A percentile compares a stretch with the other conserved stretches of the same genome.
Conservation (phyloP, 2,797 vertebrate species). For the Rousettus madagascariensis region DNA sequence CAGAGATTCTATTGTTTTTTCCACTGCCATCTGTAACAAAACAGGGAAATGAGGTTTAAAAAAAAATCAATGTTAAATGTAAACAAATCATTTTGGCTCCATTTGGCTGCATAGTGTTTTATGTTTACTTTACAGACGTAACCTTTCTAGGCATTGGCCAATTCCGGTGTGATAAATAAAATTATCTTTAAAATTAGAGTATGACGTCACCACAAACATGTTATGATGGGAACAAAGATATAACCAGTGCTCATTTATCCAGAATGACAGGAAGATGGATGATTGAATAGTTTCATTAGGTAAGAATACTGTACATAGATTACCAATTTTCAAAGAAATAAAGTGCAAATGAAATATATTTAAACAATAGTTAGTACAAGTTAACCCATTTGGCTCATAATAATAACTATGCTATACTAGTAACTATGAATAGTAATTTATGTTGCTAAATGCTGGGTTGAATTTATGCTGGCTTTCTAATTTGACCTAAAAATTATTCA, state of each 20-base stretch:
- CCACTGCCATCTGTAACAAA: slow-evolving; percentile 75
- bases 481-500: neutral
- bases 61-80: slow-evolving; percentile 79
- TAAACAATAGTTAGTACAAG: neutral
- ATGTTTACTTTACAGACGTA: slow-evolving; percentile 82
- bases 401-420: neutral
- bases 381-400: neutral
- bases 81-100: slow-evolving; percentile 79
- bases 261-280: slow-evolving; percentile 22
- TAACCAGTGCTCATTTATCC: neutral
- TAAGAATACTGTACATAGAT: slow-evolving; percentile 46
- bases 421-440: neutral
- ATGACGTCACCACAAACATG: slow-evolving; percentile 79
- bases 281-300: slow-evolving; percentile 17
- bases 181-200: slow-evolving; percentile 81
- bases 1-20: slow-evolving; percentile 74
- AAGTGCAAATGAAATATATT: slow-evolving; percentile 21
- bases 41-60: slow-evolving; percentile 82
- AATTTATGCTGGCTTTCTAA: neutral
- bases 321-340: slow-evolving; percentile 46
- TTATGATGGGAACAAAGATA: slow-evolving; percentile 63
- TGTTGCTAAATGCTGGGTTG: neutral
- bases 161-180: slow-evolving; percentile 81
- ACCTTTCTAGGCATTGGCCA: slow-evolving; percentile 80
- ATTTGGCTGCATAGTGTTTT: slow-evolving; percentile 72